Evolutionary conservation across 2,888 invertebrate species (phyloP), one percentile per base, ranked within the genome.

Genomic region (Chesias legatella): DNA sequence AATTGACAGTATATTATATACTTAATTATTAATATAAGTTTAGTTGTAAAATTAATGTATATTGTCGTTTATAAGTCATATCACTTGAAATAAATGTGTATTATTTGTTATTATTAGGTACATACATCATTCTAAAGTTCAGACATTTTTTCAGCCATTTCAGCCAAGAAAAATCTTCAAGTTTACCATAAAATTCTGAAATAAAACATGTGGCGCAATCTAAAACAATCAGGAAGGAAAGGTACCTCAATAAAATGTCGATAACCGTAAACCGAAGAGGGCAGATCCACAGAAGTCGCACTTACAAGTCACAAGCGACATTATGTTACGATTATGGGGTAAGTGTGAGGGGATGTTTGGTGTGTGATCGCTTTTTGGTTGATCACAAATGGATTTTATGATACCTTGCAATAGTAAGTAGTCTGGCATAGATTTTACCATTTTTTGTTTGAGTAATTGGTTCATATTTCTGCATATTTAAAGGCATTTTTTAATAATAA

Each of bases 161-260:
- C n/a, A n/a, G n/a, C n/a, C n/a, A n/a, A n/a, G n/a, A n/a, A n/a
- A n/a, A n/a, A n/a, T n/a, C n/a, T n/a, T n/a, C n/a, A n/a, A 22
- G 8, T 26, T 6, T 20, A 20, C 3, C 6, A 22, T 22, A 22
- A 22, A 6, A 22, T 17, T 17, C 13, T 26, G 23, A 39, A 1
- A 38, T 23, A 22, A 22, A 22, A 22, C 22, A 22, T n/a, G 22
- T 22, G 22, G 7, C n/a, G 22, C 22, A 6, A 22, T 22, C 6
- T 7, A 22, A 22, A 22, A 22, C 22, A 22, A 22, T 22, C 22
- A 22, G 22, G 1, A 22, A 22, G 1, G 7, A 6, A 22, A 22
- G 22, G 1, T 22, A 22, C 22, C 22, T n/a, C 59, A 67, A 74
- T 74, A 71, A 73, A 73, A 73, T 33, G 48, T 63, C 62, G 66